Base-by-base conservation (phyloP, 2,113 vertebrate genomes). In the Raphicerus campestris region DNA sequence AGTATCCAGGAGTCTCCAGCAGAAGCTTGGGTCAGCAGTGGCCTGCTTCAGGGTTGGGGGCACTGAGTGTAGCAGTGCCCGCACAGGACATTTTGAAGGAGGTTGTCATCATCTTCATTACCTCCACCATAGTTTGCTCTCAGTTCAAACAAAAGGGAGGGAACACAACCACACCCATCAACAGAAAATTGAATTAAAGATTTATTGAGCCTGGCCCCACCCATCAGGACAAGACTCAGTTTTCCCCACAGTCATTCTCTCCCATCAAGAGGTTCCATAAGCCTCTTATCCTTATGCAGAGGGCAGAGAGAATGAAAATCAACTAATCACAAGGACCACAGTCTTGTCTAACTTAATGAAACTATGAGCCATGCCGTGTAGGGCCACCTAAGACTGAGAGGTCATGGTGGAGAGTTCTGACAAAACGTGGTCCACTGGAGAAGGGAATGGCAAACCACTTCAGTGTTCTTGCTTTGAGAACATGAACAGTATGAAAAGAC, bases 331-430 rank as follows among this genome's bases (percentile, higher is more conserved):
- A 70, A 70, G 63, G 63, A 70, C n/a, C 17, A 10, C 17, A 35
- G 17, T 10, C n/a, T 70, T 35, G 17, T 35, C n/a, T 70, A 70
- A 70, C n/a, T 35, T 9, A 70, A 5, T 70, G n/a, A 70, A 35
- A 70, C n/a, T 35, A 10, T 35, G 63, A 70, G n/a, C n/a, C 17
- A 6, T 66, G 17, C n/a, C 0, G 0, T 70, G 17, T 35, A 20
- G n/a, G n/a, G n/a, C n/a, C 17, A 35, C 17, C n/a, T 9, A 70
- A 70, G 63, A 70, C 63, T 70, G n/a, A 35, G 63, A 5, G n/a
- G 63, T 70, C 63, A 35, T 35, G 17, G 32, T 35, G 63, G 63
- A 70, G n/a, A 35, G 63, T 70, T 70, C n/a, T 70, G 63, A 35
- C 63, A 70, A 70, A 70, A 20, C 0, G 1, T 35, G 63, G 63